Base-by-base conservation (phyloP, 2,113 vertebrate species). In the Heterotis niloticus region DNA sequence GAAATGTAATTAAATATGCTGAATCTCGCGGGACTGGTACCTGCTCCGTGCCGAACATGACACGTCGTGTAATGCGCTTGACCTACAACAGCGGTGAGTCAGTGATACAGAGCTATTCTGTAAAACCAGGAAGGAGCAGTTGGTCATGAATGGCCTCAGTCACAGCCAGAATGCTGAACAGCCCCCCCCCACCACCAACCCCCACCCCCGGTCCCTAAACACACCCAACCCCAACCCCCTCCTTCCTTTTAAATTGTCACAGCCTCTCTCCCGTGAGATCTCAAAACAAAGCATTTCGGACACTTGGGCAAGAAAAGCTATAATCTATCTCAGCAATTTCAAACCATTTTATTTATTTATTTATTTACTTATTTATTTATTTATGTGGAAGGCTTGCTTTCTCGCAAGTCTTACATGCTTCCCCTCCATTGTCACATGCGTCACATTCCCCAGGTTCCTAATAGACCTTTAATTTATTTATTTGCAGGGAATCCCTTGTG, bases 1-100 rank as follows among this genome's bases (percentile, higher is more conserved):
- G 87, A 90, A 90, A 90, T 91, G 89, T 92, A 90, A 91, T 92
- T 91, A 91, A 91, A 91, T 86, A 84, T 85, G 86, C 85, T 88
- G 89, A 87, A 89, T 87, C 88, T 90, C 88, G 17, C 5, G 86
- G 91, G 82, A 84, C 64, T 76, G 83, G 85, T 89, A 90, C 87
- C 88, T 90, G 89, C 85, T 86, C 86, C 86, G 88, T 52, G 69
- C 83, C 84, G 86, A 88, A 90, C 90, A 89, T 88, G 89, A 89
- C 88, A 91, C 83, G 81, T 86, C 73, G 83, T 90, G 88, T 90
- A 90, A 90, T 89, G 88, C 80, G 78, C 80, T 83, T 81, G 84
- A 90, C 89, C 87, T 90, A 88, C 85, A 89, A 88, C 88, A 83
- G 86, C 64, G 76, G 64, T 68, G 71, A 83, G 82, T 60, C 23